Base-by-base conservation (phyloP, 1,140 invertebrate genomes). In the Drosophila lacertosa region DNA sequence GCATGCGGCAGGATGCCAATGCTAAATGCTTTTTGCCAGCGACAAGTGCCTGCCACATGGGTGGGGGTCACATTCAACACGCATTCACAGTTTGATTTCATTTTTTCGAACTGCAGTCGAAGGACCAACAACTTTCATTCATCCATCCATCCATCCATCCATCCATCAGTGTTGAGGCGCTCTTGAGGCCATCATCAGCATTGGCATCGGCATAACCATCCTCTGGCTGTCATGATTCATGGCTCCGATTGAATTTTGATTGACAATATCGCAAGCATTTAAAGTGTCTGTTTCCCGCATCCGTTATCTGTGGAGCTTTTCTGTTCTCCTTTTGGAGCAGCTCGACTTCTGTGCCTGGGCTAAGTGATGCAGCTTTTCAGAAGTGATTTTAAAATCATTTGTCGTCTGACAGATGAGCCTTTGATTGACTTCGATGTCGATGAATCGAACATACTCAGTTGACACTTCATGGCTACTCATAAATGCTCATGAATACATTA, bases 241-340 rank as follows among this genome's bases (percentile, higher is more conserved):
- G 82, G 78, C 71, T 79, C 74, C 88, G 82, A 90, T 90, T 90
- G 89, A 90, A 84, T 90, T 90, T 90, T 90, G 89, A 90, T 90
- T 90, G 89, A 90, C 89, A 90, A 90, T 90, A 90, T 90, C 83
- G 89, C 89, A 89, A 79, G 86, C 89, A 77, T 90, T 90, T 90
- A 90, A 90, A 89, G 88, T 90, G 89, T 90, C 88, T 90, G 88
- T 90, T 90, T 90, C 88, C 89, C 79, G 62, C 70, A 74, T 77
- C 68, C 77, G 73, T 62, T 73, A 64, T 71, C 81, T 73, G 64
- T 64, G 48, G 59, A 75, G 48, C 69, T 62, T 69, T 57, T 67
- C 40, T 58, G 54, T 55, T 54, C 15, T 20, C 6, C 13, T 37
- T 15, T 10, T 48, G 26, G n/a, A 60, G 71, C 48, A 42, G 37